Conservation (phyloP, 2,797 vertebrate genomes). For the Eulemur coronatus region DNA sequence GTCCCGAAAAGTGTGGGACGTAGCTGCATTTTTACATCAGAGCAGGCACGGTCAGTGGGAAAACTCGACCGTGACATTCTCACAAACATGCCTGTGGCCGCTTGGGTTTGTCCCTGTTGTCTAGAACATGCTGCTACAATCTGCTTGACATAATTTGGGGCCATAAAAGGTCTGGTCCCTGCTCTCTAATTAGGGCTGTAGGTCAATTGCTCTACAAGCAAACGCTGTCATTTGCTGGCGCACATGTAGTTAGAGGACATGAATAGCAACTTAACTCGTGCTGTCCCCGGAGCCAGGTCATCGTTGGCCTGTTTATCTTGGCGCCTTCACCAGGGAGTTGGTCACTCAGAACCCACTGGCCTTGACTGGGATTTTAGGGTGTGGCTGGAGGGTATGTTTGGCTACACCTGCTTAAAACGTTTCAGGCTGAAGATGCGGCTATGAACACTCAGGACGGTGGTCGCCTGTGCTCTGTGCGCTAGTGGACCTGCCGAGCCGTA, state of each 20-base stretch:
- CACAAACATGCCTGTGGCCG: background rate
- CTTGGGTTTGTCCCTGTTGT: background rate
- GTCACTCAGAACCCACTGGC: fast-evolving
- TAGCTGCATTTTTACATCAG: background rate
- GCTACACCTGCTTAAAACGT: background rate
- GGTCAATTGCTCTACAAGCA: background rate
- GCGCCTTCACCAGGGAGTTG: fast-evolving
- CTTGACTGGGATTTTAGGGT: fast-evolving
- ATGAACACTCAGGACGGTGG: fast-evolving
- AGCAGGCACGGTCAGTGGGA: background rate
- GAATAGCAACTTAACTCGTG: fast-evolving
- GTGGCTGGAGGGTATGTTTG: background rate
- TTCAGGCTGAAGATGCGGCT: background rate
- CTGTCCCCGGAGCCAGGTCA: fast-evolving
- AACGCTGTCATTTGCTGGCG: background rate
- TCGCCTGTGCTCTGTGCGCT: too few relatives aligned
- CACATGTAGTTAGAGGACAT: background rate
- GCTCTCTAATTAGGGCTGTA: background rate
- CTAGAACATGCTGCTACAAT: background rate
- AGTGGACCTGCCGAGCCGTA: background rate
- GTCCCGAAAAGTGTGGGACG: background rate
- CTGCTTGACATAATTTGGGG: background rate
- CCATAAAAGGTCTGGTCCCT: background rate
- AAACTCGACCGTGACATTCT: fast-evolving
- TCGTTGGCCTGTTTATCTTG: too few relatives aligned